phyloP scores from a whole-genome alignment of 1,140 invertebrate species.

The Trichonephila inaurata region DNA sequence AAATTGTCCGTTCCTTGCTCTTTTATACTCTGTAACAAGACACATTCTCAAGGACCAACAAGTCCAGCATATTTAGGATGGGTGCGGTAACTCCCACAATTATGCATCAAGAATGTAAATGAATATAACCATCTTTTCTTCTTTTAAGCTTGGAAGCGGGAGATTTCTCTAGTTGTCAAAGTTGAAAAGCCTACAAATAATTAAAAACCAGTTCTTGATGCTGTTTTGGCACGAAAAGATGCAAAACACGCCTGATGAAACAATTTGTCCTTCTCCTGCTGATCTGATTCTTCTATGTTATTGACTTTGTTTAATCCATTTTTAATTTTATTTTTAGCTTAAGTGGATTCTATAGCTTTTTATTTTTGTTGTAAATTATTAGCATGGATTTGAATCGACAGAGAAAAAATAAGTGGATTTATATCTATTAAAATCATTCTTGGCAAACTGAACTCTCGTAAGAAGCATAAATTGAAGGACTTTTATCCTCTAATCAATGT shows the following conservation, averaged over 20 bases:
- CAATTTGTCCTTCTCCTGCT: neutral
- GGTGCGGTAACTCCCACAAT: slow-evolving; percentile 12
- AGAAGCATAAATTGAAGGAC: too few relatives aligned
- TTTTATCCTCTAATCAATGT: too few relatives aligned
- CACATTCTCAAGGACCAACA: neutral
- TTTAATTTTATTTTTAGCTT: too few relatives aligned
- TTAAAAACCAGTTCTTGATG: neutral
- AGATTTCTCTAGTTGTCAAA: neutral
- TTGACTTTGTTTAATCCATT: too few relatives aligned
- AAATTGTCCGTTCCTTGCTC: neutral
- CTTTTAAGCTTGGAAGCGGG: neutral
- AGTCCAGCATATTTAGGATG: neutral
- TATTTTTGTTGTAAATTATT: too few relatives aligned
- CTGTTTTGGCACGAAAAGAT: neutral
- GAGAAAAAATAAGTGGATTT: too few relatives aligned
- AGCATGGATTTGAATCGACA: too few relatives aligned
- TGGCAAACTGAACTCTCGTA: too few relatives aligned
- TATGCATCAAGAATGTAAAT: neutral
- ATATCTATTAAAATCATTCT: too few relatives aligned
- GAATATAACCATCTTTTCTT: neutral
- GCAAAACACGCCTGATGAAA: neutral
- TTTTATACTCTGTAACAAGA: neutral
- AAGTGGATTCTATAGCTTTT: too few relatives aligned
- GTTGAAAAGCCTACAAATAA: neutral
- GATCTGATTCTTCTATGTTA: neutral